Evolutionary conservation across 2,113 vertebrate species (phyloP).

Genomic region (Psophia crepitans): DNA sequence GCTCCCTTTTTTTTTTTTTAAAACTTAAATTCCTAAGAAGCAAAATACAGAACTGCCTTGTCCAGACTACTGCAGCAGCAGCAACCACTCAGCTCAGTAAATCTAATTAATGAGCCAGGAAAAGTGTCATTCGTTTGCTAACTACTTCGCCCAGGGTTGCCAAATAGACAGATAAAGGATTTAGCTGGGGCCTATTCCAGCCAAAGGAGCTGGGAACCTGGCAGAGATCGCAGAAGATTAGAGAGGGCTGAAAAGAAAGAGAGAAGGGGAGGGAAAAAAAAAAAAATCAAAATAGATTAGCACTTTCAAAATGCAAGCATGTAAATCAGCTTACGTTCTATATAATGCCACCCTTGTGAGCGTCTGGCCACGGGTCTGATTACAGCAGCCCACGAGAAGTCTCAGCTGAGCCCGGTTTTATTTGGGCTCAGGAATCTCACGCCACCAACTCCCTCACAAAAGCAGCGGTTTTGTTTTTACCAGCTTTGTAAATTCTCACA

Average conservation of each 20-base stretch:
- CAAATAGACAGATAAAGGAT: conserved; percentile 68
- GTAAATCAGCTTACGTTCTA: conserved; percentile 57
- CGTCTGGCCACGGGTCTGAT: neutral
- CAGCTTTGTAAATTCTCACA: conserved; percentile 28
- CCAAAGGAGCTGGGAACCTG: conserved; percentile 59
- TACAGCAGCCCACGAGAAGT: neutral
- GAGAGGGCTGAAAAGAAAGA: conserved; percentile 28
- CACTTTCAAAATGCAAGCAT: conserved; percentile 53
- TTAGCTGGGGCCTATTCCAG: conserved; percentile 22
- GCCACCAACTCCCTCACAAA: neutral
- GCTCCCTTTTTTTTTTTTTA: neutral
- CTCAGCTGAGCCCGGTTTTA: neutral
- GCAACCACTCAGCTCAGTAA: conserved; percentile 26
- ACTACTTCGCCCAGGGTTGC: conserved; percentile 18
- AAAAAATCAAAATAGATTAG: conserved; percentile 33
- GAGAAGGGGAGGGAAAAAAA: neutral
- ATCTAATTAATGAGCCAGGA: conserved; percentile 55
- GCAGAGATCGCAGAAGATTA: conserved; percentile 35
- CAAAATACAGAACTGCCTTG: conserved; percentile 31
- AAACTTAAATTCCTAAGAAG: neutral
- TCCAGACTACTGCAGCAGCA: neutral
- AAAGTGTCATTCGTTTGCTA: conserved; percentile 29
- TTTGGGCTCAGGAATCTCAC: neutral
- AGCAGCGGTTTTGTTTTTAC: neutral
- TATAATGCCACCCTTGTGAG: conserved; percentile 57